These are phyloP conservation scores for Artibeus lituratus DNA, from an alignment of 2,797 vertebrate genomes.

Conservation along the genomic window DNA sequence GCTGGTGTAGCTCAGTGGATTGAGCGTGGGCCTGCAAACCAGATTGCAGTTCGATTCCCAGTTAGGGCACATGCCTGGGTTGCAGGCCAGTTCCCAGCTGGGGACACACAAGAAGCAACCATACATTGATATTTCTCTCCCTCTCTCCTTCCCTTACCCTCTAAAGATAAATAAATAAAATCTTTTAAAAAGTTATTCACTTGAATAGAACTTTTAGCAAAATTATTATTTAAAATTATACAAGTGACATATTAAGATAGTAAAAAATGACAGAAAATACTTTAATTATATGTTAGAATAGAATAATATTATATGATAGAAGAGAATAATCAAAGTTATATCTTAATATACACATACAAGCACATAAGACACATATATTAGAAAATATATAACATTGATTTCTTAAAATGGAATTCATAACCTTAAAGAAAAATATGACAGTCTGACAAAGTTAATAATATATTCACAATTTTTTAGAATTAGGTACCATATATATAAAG, in stretches of 20 bases:
- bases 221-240: not conserved
- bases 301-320: too few relatives aligned
- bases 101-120: too few relatives aligned
- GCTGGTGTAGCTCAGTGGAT: too few relatives aligned
- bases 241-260: not conserved
- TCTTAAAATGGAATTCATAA: not conserved
- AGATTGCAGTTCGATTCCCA: too few relatives aligned
- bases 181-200: too few relatives aligned
- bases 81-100: too few relatives aligned
- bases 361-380: not conserved
- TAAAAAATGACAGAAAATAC: not conserved
- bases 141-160: too few relatives aligned
- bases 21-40: too few relatives aligned
- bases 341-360: not conserved
- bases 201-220: not conserved
- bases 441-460: not conserved
- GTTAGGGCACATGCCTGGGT: too few relatives aligned
- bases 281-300: not conserved
- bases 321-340: too few relatives aligned
- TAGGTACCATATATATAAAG: not conserved
- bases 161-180: too few relatives aligned
- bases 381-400: not conserved
- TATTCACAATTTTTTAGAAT: not conserved
- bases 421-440: not conserved
- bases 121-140: too few relatives aligned